phyloP scores from a whole-genome alignment of 2,113 vertebrate genomes.

The Phoenicopterus ruber region DNA sequence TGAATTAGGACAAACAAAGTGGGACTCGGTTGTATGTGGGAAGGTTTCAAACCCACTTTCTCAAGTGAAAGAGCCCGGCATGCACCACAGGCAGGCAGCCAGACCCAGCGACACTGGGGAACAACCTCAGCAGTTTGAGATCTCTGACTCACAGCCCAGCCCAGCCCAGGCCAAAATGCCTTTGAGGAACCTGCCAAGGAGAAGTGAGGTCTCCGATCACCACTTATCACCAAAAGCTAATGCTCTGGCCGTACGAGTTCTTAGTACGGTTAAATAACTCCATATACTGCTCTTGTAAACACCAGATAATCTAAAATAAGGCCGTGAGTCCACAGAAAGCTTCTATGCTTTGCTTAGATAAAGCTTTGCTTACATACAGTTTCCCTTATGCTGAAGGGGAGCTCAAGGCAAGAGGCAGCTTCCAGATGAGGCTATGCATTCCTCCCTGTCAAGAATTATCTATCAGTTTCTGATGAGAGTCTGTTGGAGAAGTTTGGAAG shows the following conservation, averaged over 20 bases:
- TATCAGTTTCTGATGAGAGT: neutral
- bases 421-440: neutral
- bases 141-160: neutral
- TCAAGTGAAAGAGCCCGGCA: neutral
- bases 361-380: neutral
- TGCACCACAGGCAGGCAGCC: neutral
- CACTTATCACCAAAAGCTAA: neutral
- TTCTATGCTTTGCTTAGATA: neutral
- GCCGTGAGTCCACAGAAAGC: neutral
- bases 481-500: neutral
- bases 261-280: neutral
- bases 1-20: neutral
- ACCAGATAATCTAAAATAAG: slow-evolving; percentile 13
- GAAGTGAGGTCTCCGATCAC: neutral
- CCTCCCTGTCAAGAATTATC: neutral
- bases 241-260: neutral
- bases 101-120: neutral
- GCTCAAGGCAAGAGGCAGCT: neutral
- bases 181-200: neutral
- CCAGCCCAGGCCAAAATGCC: neutral
- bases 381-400: neutral
- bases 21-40: neutral
- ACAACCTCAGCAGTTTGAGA: neutral
- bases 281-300: neutral
- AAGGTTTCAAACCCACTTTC: neutral